These are phyloP conservation scores for Mimas tiliae DNA, from an alignment of 2,888 invertebrate species.

Conservation along the genomic window DNA sequence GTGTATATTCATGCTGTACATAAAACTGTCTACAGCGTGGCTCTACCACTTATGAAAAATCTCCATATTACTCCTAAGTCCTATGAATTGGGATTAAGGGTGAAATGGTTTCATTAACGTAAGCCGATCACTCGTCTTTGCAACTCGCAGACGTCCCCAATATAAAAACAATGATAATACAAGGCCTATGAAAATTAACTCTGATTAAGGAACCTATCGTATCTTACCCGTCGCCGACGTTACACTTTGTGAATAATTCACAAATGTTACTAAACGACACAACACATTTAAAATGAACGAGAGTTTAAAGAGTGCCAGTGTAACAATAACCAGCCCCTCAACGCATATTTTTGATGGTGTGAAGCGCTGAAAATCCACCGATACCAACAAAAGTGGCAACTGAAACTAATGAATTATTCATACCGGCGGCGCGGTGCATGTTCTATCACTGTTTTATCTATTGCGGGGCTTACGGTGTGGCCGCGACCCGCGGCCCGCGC, in stretches of 20 bases:
- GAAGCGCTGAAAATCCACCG: constrained; percentile 83
- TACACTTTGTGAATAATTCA: constrained; percentile 48
- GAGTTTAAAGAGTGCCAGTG: constrained; percentile 65
- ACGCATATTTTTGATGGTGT: constrained; percentile 81
- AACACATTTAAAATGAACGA: constrained; percentile 64
- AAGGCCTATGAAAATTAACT: too few species aligned
- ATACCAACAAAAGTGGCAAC: constrained; percentile 85
- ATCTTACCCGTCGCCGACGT: background rate
- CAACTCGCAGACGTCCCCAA: too few species aligned
- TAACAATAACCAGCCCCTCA: constrained; percentile 77
- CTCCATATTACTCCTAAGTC: too few species aligned
- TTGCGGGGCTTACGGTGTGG: constrained; percentile 74
- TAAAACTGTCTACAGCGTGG: too few species aligned
- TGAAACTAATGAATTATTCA: constrained; percentile 85
- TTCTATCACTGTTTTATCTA: constrained; percentile 86
- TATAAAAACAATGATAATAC: too few species aligned
- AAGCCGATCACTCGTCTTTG: too few species aligned
- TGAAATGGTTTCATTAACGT: too few species aligned
- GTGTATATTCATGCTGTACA: too few species aligned
- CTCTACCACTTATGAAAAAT: too few species aligned
- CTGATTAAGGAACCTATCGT: background rate
- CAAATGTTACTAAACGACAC: constrained; percentile 44
- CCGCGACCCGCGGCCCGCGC: constrained; percentile 62
- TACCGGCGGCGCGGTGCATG: constrained; percentile 83
- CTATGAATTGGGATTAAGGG: too few species aligned